phyloP scores from a whole-genome alignment of 2,113 vertebrate genomes.

The Rhinolophus sinicus region DNA sequence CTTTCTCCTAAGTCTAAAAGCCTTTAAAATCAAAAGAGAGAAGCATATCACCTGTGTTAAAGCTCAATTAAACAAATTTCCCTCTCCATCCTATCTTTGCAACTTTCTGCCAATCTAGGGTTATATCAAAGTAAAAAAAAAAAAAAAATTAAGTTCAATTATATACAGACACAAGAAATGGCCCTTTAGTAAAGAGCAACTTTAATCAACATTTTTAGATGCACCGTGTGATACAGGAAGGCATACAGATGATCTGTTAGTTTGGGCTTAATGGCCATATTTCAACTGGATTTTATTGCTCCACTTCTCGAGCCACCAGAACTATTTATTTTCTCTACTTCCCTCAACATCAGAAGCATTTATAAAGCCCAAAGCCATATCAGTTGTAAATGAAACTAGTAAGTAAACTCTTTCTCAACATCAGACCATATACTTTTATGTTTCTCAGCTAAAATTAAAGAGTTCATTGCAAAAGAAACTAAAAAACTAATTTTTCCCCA shows the following conservation, averaged over 20 bases:
- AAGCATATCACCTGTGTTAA: background rate
- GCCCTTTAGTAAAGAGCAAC: background rate
- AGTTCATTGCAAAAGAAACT: conserved; percentile 8
- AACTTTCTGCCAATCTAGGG: conserved; percentile 22
- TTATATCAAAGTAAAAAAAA: background rate
- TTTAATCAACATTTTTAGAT: conserved; percentile 8
- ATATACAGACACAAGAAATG: background rate
- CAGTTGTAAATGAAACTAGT: background rate
- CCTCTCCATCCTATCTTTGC: background rate
- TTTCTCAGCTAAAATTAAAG: conserved; percentile 37
- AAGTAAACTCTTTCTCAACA: background rate
- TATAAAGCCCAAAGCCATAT: background rate
- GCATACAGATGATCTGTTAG: background rate
- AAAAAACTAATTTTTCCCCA: background rate
- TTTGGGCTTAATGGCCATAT: background rate
- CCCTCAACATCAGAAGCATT: background rate
- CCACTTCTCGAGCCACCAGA: background rate
- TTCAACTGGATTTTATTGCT: background rate
- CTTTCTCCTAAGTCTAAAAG: background rate
- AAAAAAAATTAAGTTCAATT: background rate
- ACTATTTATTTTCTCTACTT: background rate
- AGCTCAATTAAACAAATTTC: background rate
- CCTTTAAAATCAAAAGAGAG: background rate
- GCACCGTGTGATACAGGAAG: background rate
- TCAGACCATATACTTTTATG: background rate